Conservation (phyloP, 2,113 vertebrate genomes). For the Onychostoma macrolepis region DNA sequence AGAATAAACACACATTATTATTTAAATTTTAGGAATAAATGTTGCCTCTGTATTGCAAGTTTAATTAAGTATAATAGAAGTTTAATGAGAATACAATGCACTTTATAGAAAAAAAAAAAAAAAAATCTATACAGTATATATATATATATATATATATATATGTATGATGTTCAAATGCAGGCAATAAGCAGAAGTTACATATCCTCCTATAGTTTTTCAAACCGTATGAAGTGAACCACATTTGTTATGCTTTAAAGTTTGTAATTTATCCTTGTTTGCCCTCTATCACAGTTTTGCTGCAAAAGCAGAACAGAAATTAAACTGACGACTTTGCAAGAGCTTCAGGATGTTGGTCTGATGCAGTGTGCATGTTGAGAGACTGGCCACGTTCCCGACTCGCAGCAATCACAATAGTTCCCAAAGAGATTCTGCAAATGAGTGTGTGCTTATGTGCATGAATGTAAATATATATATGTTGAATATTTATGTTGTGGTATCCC, state of each 20-base stretch:
- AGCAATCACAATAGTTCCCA: background rate
- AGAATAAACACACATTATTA: background rate
- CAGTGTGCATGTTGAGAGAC: slow-evolving; percentile 41
- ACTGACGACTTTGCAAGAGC: background rate
- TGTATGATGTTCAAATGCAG: background rate
- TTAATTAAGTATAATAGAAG: background rate
- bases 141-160: too few relatives aligned
- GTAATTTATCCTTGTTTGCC: background rate
- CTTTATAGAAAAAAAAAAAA: too few relatives aligned
- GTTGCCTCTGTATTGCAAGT: background rate
- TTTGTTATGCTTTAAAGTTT: background rate
- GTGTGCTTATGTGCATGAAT: background rate
- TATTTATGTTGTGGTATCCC: slow-evolving; percentile 22
- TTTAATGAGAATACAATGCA: background rate
- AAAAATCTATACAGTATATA: too few relatives aligned
- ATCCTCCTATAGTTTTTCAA: background rate
- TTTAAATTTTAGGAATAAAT: background rate
- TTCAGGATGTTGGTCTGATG: slow-evolving; percentile 34
- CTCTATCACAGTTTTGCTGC: slow-evolving; percentile 6
- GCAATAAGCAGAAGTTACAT: background rate
- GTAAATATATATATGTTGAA: slow-evolving; percentile 7
- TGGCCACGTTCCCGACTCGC: background rate
- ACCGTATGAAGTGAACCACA: background rate
- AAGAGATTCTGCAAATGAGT: slow-evolving; percentile 1
- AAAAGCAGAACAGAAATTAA: slow-evolving; percentile 17